phyloP scores from a whole-genome alignment of 2,888 invertebrate species.

The Masnerella sp. region DNA sequence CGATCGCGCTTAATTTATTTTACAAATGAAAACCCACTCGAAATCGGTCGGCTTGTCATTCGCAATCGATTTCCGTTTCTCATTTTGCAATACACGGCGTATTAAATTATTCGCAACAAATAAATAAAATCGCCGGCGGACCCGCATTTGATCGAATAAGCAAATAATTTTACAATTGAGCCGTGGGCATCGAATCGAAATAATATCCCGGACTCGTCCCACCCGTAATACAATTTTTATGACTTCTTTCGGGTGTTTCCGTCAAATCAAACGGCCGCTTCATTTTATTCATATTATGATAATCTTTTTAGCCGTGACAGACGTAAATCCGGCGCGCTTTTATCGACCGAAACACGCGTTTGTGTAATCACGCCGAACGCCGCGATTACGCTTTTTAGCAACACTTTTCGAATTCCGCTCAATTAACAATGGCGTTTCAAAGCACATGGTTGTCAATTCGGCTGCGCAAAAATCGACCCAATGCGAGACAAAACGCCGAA shows the following conservation, averaged over 20 bases:
- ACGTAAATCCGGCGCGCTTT: conserved; percentile 19
- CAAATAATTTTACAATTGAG: conserved; percentile 24
- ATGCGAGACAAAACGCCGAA: no score
- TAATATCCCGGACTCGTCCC: conserved; percentile 4
- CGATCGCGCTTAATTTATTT: background rate
- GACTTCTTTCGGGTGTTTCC: conserved; percentile 7
- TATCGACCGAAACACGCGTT: conserved; percentile 8
- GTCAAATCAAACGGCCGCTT: conserved; percentile 28
- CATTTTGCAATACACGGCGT: background rate
- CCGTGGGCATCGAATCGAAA: conserved; percentile 16
- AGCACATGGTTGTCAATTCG: no score
- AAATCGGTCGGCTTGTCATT: no score
- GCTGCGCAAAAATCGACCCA: no score
- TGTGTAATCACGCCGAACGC: conserved; percentile 6
- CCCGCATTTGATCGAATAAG: conserved; percentile 4
- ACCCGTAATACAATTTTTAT: conserved; percentile 9
- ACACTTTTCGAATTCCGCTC: conserved; percentile 23
- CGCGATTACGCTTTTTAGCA: conserved; percentile 1
- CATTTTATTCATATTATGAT: conserved; percentile 28
- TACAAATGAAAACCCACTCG: no score
- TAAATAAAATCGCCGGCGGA: background rate
- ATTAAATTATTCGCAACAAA: conserved; percentile 9
- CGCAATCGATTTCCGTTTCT: background rate
- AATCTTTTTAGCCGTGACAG: conserved; percentile 32
- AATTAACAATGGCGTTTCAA: conserved; percentile 24